Evolutionary conservation across 2,113 vertebrate genomes (phyloP), one percentile per base, ranked within the genome.

Genomic region (Ploceus nigricollis): DNA sequence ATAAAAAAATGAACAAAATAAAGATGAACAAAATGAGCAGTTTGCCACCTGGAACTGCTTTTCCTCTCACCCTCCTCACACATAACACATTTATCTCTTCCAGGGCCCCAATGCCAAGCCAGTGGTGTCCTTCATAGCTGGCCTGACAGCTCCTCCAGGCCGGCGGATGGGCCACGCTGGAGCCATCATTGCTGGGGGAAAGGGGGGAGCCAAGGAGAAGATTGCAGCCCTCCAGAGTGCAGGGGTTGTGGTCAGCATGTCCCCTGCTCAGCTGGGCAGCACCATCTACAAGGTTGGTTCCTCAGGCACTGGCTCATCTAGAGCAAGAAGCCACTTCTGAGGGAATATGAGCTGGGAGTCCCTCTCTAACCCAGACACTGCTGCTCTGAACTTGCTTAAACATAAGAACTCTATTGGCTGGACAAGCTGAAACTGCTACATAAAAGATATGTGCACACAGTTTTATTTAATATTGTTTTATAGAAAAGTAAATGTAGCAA

Each of bases 171-270:
- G 99, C 57, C 99, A 99, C 0, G 99, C 99, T 0, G 99, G 99
- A 17, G 99, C 99, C 40, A 99, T 99, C 97, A 99, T 99, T 27
- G 99, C 99, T 37, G 99, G 99, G 15, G 99, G 99, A 10, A 99
- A 99, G 88, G 99, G 99, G 21, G 99, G 99, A 24, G 99, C 99
- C 71, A 99, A 99, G 96, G 99, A 99, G 98, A 99, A 99, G 97
- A 99, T 99, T 25, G 94, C 99, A 3, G 99, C 99, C 82, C 99
- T 99, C 25, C 99, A 99, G 98, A 98, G 97, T 0, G 99, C 99
- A 2, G 99, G 99, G 5, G 99, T 99, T 17, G 98, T 99, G 8
- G 98, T 99, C 97, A 99, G 99, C 97, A 99, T 99, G 99, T 99
- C 99, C 71, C 99, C 99, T 13, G 99, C 99, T 22, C 99, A 99